Evolutionary conservation across 53 echinoderm and acorn worm species (phyloP).

Genomic region (Echinometra lucunter): DNA sequence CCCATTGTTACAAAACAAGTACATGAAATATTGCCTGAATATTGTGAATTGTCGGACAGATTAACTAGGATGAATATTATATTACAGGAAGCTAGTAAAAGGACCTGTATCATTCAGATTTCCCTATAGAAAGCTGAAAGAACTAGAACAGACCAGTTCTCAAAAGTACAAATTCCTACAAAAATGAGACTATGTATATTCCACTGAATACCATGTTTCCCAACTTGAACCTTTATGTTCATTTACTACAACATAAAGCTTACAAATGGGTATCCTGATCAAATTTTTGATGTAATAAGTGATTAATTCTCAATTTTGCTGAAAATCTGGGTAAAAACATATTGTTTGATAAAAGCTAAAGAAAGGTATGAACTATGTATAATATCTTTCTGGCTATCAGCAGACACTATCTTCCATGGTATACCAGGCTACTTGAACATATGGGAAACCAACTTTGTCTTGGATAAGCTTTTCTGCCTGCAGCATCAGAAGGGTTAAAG

Average conservation of each 20-base stretch:
- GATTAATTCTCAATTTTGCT: not conserved
- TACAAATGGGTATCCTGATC: not conserved
- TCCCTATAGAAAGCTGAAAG: not conserved
- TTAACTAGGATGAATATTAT: not conserved
- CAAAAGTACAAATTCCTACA: not conserved
- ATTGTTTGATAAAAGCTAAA: too few relatives aligned
- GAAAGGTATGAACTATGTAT: too few relatives aligned
- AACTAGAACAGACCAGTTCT: not conserved
- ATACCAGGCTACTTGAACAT: not conserved
- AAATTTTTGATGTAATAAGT: not conserved
- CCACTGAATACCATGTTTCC: too few relatives aligned
- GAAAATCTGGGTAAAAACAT: not conserved
- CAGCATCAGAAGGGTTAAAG: not conserved
- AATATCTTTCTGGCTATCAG: too few relatives aligned
- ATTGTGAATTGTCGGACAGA: not conserved
- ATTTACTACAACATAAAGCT: not conserved
- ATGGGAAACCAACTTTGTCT: not conserved
- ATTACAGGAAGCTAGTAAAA: not conserved
- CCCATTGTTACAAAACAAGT: not conserved
- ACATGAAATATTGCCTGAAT: not conserved
- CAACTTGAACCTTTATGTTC: too few relatives aligned
- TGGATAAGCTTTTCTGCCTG: not conserved
- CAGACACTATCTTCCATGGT: not conserved
- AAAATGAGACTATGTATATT: not conserved
- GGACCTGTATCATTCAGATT: not conserved